Base-by-base conservation (phyloP, 2,113 vertebrate genomes). In the Vulpes vulpes region DNA sequence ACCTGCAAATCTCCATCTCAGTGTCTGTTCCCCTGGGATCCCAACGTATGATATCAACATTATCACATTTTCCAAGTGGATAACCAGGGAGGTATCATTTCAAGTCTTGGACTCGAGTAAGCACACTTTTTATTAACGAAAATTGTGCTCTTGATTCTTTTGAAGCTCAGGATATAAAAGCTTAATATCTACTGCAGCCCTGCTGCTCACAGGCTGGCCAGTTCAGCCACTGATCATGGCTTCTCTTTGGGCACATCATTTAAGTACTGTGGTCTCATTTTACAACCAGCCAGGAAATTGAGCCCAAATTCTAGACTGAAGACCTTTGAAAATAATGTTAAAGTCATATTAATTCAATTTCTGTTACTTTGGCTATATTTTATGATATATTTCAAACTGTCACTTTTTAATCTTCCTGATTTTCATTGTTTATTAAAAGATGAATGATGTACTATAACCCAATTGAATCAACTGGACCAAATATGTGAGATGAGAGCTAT, bases 301-400 rank as follows among this genome's bases (percentile, higher is more conserved):
- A 71, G n/a, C 38, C 43, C 25, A 82, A 97, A 92, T 2, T 62
- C 55, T 51, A 89, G 76, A 74, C 90, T 60, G 51, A 87, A 97
- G 89, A 82, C 80, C 90, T 98, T 94, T 97, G 91, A 94, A 97
- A 97, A 97, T 94, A 90, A 81, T 15, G 15, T 95, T 97, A 97
- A 85, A 92, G 12, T 9, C 93, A 35, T 51, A 85, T 57, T 94
- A 96, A 97, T 71, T 88, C 65, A 89, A 96, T 96, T 97, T 96
- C 55, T 86, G 80, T 78, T 92, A 88, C 55, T 92, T 91, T 78
- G 81, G 43, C 85, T 96, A 71, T 78, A 78, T 95, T 82, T 93
- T 88, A 94, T 82, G 87, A 60, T 91, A 60, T 53, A 49, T 97
- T 97, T 96, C 83, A 94, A 96, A 22, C 71, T 95, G 87, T 88